Conservation (phyloP, 2,888 invertebrate species). For the Lissonota sp. region DNA sequence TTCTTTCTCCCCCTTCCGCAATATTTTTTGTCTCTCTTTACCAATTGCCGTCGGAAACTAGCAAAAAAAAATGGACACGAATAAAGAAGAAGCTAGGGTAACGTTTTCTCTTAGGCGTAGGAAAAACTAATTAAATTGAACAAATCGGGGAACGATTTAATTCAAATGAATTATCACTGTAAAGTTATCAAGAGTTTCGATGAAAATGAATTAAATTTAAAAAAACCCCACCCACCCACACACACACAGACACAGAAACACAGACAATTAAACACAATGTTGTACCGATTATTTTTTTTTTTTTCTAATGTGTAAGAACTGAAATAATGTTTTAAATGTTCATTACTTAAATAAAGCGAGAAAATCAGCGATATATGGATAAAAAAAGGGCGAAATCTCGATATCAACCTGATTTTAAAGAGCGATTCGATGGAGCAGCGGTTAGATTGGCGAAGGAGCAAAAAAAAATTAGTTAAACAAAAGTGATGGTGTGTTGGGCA, state of each 20-base stretch:
- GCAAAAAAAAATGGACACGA: slow-evolving; percentile 53
- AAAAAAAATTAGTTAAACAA: slow-evolving; percentile 10
- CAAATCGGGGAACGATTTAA: slow-evolving; percentile 22
- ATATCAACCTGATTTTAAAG: slow-evolving; percentile 18
- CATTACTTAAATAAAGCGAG: slow-evolving; percentile 75
- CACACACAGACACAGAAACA: slow-evolving; percentile 16
- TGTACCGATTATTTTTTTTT: slow-evolving; percentile 76
- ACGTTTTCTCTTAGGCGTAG: slow-evolving; percentile 69
- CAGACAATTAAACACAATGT: slow-evolving; percentile 61
- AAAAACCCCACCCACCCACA: slow-evolving; percentile 7
- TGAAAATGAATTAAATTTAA: slow-evolving; percentile 10
- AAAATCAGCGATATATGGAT: slow-evolving; percentile 63
- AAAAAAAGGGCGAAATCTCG: slow-evolving; percentile 42
- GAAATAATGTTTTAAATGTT: slow-evolving; percentile 78
- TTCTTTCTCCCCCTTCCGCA: background rate
- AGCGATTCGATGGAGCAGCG: slow-evolving; percentile 24
- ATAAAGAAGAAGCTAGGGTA: slow-evolving; percentile 66
- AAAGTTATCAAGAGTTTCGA: slow-evolving; percentile 30
- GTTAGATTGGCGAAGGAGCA: slow-evolving; percentile 50
- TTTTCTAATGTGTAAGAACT: slow-evolving; percentile 78
- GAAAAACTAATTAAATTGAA: slow-evolving; percentile 44
- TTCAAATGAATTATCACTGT: slow-evolving; percentile 23
- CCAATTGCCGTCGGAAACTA: background rate
- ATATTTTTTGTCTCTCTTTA: background rate
- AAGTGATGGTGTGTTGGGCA: slow-evolving; percentile 55